Conservation (phyloP, 2,113 vertebrate genomes). For the Cottus gobio region DNA sequence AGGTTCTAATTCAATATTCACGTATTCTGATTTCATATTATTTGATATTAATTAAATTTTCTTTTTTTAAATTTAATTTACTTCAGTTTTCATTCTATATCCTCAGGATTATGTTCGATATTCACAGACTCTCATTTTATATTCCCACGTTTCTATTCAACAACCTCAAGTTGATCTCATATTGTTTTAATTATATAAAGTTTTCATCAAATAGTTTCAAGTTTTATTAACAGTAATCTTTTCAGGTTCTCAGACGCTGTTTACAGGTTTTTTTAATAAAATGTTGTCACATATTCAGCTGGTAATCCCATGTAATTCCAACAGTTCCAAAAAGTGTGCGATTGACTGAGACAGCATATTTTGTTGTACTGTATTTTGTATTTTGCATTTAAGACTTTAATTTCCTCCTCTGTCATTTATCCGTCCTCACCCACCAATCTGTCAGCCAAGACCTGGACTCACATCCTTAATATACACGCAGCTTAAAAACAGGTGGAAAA, state of each 20-base stretch:
- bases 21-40: neutral
- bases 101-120: neutral
- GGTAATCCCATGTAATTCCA: neutral
- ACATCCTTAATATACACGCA: neutral
- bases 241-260: neutral
- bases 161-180: neutral
- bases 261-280: neutral
- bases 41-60: neutral
- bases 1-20: neutral
- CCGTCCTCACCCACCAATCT: constrained; percentile 16
- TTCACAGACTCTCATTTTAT: neutral
- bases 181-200: neutral
- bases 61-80: neutral
- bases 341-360: neutral
- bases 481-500: constrained; percentile 26
- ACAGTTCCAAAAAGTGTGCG: neutral
- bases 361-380: neutral
- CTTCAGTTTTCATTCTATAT: neutral
- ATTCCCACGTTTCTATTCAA: neutral
- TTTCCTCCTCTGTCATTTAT: constrained; percentile 5
- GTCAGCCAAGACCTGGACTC: constrained; percentile 21
- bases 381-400: constrained; percentile 9
- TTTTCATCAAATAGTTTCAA: neutral
- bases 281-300: neutral
- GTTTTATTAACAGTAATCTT: neutral